Conservation (phyloP, 2,888 invertebrate genomes). For the Iselma pallidipennis region DNA sequence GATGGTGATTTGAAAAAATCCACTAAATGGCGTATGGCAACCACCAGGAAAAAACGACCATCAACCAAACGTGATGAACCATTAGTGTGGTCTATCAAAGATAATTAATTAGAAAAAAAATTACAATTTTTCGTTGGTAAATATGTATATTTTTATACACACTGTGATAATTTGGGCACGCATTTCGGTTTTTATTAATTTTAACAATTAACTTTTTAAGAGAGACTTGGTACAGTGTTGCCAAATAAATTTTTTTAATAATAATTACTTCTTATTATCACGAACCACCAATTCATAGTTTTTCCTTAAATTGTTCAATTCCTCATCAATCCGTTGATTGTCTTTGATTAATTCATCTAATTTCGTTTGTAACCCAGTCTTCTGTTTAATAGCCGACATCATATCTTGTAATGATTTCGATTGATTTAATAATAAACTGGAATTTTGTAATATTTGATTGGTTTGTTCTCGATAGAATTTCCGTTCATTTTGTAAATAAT, state of each 20-base stretch:
- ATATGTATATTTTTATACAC: conserved; percentile 6
- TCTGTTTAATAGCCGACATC: conserved; percentile 47
- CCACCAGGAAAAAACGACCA: conserved; percentile 42
- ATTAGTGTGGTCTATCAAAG: conserved; percentile 40
- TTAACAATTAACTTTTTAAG: conserved; percentile 16
- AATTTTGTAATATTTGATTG: conserved; percentile 49
- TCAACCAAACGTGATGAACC: conserved; percentile 44
- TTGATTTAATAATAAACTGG: conserved; percentile 55
- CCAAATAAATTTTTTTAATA: conserved; percentile 22
- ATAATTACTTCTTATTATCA: not conserved
- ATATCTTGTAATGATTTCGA: conserved; percentile 55
- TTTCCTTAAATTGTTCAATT: conserved; percentile 10
- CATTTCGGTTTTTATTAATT: conserved; percentile 1
- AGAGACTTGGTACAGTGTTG: conserved; percentile 6
- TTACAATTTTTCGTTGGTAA: conserved; percentile 12
- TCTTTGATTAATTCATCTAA: conserved; percentile 41
- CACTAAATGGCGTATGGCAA: conserved; percentile 38
- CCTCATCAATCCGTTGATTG: conserved; percentile 14
- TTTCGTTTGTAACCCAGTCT: too few species aligned
- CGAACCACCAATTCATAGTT: not conserved
- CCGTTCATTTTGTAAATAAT: conserved; percentile 46
- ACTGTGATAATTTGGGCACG: conserved; percentile 16
- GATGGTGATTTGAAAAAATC: conserved; percentile 38
- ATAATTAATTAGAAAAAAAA: conserved; percentile 19
- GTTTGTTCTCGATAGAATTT: conserved; percentile 53